Evolutionary conservation across 2,797 vertebrate species (phyloP).

Genomic region (Centropyge bicolor): DNA sequence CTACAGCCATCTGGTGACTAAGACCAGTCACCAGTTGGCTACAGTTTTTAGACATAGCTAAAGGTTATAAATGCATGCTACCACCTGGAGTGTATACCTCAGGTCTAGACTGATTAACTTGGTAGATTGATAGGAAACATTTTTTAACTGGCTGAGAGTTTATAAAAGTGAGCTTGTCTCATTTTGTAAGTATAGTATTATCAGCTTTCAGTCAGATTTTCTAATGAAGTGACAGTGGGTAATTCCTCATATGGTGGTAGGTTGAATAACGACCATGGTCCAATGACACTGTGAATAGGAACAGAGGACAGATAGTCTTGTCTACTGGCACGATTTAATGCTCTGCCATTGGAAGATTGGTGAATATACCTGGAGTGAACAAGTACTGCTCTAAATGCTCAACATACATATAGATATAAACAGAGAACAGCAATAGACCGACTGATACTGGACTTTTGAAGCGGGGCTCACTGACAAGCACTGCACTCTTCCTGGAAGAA

Average conservation of each 20-base stretch:
- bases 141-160: not conserved
- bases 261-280: not conserved
- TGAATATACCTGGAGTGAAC: not conserved
- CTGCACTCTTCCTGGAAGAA: not conserved
- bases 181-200: not conserved
- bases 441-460: no score
- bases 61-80: not conserved
- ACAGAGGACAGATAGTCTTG: not conserved
- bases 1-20: not conserved
- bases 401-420: not conserved
- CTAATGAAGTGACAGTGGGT: not conserved
- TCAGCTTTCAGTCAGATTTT: not conserved
- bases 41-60: not conserved
- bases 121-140: not conserved
- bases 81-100: not conserved
- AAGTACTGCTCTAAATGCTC: not conserved
- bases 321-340: not conserved
- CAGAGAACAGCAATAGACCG: not conserved
- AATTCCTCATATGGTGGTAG: not conserved
- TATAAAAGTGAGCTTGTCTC: not conserved
- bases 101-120: not conserved
- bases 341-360: not conserved
- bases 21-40: slow-evolving; percentile 22
- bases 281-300: not conserved
- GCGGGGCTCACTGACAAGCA: not conserved